phyloP scores from a whole-genome alignment of 2,113 vertebrate species.

The Loxodonta africana region DNA sequence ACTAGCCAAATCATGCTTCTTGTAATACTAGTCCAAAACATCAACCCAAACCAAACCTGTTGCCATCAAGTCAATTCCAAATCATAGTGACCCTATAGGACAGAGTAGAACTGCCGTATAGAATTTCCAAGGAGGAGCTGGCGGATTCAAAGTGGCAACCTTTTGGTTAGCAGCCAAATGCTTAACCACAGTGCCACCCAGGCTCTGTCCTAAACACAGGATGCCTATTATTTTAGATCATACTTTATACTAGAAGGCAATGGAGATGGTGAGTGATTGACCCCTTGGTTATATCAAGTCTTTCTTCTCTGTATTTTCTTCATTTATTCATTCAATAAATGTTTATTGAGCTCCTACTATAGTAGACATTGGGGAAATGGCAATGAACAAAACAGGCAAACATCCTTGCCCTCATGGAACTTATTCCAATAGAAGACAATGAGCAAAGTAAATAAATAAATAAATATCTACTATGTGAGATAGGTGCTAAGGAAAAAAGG shows the following conservation, averaged over 20 bases:
- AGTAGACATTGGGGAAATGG: background rate
- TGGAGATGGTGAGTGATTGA: background rate
- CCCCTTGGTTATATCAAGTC: background rate
- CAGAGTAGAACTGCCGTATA: too few relatives aligned
- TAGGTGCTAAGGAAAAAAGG: background rate
- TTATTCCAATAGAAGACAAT: background rate
- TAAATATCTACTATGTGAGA: background rate
- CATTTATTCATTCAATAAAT: conserved; percentile 22
- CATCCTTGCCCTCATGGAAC: background rate
- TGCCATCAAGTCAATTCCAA: too few relatives aligned
- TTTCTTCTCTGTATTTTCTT: conserved; percentile 41
- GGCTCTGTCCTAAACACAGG: background rate
- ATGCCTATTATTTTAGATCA: background rate
- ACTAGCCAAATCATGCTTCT: background rate
- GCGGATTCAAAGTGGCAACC: too few relatives aligned
- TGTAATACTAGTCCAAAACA: background rate
- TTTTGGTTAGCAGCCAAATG: too few relatives aligned
- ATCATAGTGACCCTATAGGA: too few relatives aligned
- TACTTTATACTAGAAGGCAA: conserved; percentile 6
- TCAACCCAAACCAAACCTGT: too few relatives aligned
- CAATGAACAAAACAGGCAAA: background rate
- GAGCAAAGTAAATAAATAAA: background rate
- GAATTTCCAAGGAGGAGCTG: too few relatives aligned
- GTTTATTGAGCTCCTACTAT: background rate
- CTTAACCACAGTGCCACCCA: too few relatives aligned